Evolutionary conservation across 1,140 invertebrate species (phyloP).

Genomic region (Mercenaria mercenaria): DNA sequence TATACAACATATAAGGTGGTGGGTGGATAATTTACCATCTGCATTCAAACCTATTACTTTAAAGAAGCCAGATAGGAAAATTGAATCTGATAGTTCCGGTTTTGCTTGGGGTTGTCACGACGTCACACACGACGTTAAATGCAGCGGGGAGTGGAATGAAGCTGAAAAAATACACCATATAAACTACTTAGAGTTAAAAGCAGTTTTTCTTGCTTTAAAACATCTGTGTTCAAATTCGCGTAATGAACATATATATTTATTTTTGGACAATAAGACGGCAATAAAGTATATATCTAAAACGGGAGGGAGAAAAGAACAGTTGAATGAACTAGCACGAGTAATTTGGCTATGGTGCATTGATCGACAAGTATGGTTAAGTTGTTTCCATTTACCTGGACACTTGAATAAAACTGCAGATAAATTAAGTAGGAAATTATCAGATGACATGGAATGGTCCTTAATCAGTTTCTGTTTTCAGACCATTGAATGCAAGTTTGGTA

Average conservation of each 20-base stretch:
- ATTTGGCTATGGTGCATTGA: slow-evolving; percentile 52
- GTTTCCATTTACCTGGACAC: slow-evolving; percentile 43
- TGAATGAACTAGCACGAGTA: slow-evolving; percentile 10
- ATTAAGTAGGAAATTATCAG: slow-evolving; percentile 28
- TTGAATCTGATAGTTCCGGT: not conserved
- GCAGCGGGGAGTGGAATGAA: not conserved
- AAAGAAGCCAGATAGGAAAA: not conserved
- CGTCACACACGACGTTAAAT: not conserved
- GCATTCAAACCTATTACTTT: not conserved
- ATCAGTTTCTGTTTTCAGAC: slow-evolving; percentile 20
- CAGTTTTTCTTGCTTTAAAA: not conserved
- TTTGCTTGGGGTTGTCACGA: not conserved
- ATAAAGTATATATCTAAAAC: slow-evolving; percentile 54
- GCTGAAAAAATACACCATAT: not conserved
- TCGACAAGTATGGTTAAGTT: slow-evolving; percentile 36
- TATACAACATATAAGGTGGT: not conserved
- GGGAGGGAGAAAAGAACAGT: slow-evolving; percentile 26
- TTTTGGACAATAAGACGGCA: not conserved
- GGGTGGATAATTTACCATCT: not conserved
- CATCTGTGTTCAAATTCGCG: not conserved
- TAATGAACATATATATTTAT: not conserved
- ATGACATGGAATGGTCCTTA: slow-evolving; percentile 63
- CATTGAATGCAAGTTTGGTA: not conserved
- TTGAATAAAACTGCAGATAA: slow-evolving; percentile 43
- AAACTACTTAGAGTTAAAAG: slow-evolving; percentile 1